Evolutionary conservation across 92 coral and sea anemone genomes (phyloP), one percentile per base, ranked within the genome.

Genomic region (Heliopora coerulea): DNA sequence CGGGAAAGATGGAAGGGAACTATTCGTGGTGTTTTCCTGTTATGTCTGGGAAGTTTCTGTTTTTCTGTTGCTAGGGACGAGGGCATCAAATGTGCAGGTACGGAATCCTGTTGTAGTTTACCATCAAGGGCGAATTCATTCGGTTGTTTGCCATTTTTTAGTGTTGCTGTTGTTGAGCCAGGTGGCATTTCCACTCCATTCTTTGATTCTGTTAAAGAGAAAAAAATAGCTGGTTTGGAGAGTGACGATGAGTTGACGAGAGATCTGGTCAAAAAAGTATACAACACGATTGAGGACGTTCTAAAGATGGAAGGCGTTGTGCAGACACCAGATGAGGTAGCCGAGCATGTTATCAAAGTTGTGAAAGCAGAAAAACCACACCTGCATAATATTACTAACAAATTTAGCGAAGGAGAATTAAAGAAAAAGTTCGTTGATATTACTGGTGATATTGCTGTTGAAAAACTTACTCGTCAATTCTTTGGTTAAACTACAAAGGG

Each of bases 151-250:
- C 24, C 33, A 8, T 62, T 62, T 32, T 28, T 26, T 74, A 93
- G 98, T 56, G 79, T 90, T 75, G 85, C 96, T 14, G 60, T 93
- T 31, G 83, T 93, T 54, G 96, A 93, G 62, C 92, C 98, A 13
- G 98, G 98, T 9, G 95, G 95, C 17, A 88, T 89, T 3, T 37
- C 84, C 19, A 87, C 98, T 3, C 75, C 91, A 21, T 85, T 83
- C 41, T 37, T 40, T 9, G 86, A 82, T 19, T 44, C 61, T 48
- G 42, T 57, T 28, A n/a, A 0, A 19, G 18, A 49, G 21, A 52
- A 54, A 33, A 54, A 58, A 32, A 54, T 70, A 29, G 49, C 19
- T 58, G 63, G 73, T 3, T 19, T 67, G 56, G 80, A 73, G 12
- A 81, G 58, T 12, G 82, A 82, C 62, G 96, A 93, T 20, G 98